Conservation (phyloP, 2,888 invertebrate species). For the Trachelus troglodyta region DNA sequence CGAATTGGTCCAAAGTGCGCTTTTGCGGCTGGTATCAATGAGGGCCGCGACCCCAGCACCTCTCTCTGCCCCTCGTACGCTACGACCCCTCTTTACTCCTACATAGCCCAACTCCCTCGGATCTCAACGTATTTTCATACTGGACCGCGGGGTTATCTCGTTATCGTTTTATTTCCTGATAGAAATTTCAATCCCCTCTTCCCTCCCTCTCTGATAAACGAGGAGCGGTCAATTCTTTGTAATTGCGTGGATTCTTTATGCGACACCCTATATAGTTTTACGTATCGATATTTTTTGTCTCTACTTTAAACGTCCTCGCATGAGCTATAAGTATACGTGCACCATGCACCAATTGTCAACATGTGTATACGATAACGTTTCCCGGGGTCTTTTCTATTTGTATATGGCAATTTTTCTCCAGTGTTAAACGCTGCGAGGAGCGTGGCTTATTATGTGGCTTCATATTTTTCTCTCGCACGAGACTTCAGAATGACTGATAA, state of each 20-base stretch:
- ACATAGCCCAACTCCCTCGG: neutral
- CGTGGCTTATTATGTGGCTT: neutral
- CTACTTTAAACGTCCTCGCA: neutral
- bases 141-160: conserved; percentile 41
- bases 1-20: conserved; percentile 62
- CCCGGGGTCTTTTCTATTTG: neutral
- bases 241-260: too few species aligned
- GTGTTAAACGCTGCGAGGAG: neutral
- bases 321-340: neutral
- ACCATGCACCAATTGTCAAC: neutral
- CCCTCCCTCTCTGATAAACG: neutral
- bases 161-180: conserved; percentile 48
- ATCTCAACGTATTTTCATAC: neutral
- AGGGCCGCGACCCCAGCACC: conserved; percentile 52
- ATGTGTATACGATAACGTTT: neutral
- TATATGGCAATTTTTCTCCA: neutral
- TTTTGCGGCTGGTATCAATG: conserved; percentile 52
- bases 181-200: conserved; percentile 8
- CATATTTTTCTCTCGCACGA: neutral
- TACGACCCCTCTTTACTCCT: conserved; percentile 15
- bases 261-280: neutral
- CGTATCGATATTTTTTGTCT: neutral
- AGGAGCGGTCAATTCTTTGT: too few species aligned
- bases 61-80: conserved; percentile 9
- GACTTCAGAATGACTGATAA: neutral